Evolutionary conservation across 2,888 invertebrate genomes (phyloP).

Genomic region (Rotaria magnacalcarata): DNA sequence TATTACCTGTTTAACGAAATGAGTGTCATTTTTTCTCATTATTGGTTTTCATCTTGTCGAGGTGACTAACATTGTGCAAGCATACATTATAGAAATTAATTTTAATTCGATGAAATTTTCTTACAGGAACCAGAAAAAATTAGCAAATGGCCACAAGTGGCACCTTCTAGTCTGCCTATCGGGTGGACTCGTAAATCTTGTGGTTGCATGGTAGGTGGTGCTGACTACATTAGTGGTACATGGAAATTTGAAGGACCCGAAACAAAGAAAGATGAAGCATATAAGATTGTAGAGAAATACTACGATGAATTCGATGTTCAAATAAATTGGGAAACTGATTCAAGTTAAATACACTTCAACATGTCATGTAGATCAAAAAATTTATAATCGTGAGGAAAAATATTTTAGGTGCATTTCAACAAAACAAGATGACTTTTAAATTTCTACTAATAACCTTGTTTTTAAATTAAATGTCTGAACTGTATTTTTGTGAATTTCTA

Average conservation of each 20-base stretch:
- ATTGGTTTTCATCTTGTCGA: neutral
- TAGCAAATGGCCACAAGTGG: neutral
- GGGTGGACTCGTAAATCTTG: neutral
- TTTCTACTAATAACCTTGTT: no score
- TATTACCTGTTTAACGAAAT: no score
- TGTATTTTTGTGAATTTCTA: no score
- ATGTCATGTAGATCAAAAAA: no score
- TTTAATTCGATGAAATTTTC: neutral
- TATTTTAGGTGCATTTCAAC: no score
- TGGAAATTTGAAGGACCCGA: neutral
- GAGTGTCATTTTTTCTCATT: neutral
- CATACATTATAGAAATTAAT: no score
- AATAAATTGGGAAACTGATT: neutral
- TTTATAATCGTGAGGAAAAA: no score
- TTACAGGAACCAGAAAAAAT: neutral
- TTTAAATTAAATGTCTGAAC: no score
- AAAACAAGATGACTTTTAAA: no score
- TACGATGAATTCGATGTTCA: neutral
- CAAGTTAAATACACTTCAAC: neutral
- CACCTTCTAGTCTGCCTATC: neutral
- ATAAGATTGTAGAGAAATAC: neutral
- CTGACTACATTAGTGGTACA: neutral
- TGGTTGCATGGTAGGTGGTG: neutral
- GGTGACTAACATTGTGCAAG: no score
- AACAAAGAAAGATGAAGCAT: neutral